Percentiles rank a stretch among this genome's conserved stretches.
Evolutionary conservation across 2,113 vertebrate species (phyloP).

Genomic region (Elephantulus edwardii): DNA sequence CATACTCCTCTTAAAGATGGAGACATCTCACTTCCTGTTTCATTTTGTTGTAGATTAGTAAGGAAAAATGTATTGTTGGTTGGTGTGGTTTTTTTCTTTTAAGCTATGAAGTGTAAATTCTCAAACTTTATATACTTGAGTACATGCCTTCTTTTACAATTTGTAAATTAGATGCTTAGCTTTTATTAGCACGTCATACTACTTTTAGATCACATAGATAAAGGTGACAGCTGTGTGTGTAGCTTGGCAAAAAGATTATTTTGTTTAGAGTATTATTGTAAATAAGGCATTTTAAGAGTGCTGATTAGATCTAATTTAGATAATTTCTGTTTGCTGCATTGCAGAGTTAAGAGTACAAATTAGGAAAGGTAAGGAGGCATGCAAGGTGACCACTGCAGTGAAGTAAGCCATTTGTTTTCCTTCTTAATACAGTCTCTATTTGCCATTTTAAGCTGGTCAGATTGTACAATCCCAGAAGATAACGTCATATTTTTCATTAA

Average conservation of each 20-base stretch:
- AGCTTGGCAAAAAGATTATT: constrained; percentile 38
- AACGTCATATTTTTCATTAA: constrained; percentile 47
- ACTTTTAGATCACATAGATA: constrained; percentile 6
- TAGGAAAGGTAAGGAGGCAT: constrained; percentile 42
- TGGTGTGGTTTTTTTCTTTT: constrained; percentile 46
- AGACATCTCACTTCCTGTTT: constrained; percentile 28
- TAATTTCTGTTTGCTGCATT: constrained; percentile 38
- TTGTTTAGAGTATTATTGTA: background rate
- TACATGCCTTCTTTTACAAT: constrained; percentile 29
- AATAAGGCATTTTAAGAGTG: constrained; percentile 37
- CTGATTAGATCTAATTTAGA: constrained; percentile 39
- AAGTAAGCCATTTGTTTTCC: constrained; percentile 41
- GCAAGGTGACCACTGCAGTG: background rate
- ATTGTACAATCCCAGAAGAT: constrained; percentile 43
- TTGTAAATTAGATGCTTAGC: constrained; percentile 24
- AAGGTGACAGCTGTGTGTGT: constrained; percentile 12
- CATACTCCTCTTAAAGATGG: background rate
- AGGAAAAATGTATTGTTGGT: too few relatives aligned
- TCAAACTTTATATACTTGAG: constrained; percentile 47
- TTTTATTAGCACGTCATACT: background rate
- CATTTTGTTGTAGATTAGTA: constrained; percentile 49
- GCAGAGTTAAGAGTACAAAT: background rate
- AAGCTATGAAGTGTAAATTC: constrained; percentile 44
- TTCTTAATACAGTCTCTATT: constrained; percentile 42
- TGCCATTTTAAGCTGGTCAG: constrained; percentile 41